Base-by-base conservation (phyloP, 2,888 invertebrate genomes). In the Suillia variegata region DNA sequence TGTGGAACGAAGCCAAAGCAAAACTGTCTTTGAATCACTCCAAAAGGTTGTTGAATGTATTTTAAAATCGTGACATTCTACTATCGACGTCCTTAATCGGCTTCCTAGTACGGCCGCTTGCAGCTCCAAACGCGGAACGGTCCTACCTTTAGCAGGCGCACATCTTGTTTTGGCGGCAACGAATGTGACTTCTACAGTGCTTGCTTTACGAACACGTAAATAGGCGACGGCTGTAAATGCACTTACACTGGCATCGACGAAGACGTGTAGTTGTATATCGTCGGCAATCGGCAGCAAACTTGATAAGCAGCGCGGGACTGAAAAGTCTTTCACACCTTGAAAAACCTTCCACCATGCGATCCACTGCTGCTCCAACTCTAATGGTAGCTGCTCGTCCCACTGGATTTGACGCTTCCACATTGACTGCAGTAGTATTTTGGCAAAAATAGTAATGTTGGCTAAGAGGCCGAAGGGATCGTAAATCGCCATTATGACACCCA, bases 21-120 rank as follows among this genome's bases (percentile, higher is more conserved):
- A 21, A 15, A 58, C 53, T n/a, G n/a, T n/a, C n/a, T n/a, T n/a
- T n/a, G n/a, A n/a, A n/a, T n/a, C n/a, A n/a, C n/a, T n/a, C n/a
- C 59, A 58, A 26, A 62, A 50, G 3, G 26, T 2, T 1, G 21
- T 15, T 1, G 24, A 17, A 12, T 8, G 12, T 17, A 58, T 21
- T 18, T 15, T 31, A 8, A 63, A 31, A 24, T 58, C 33, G 18
- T 61, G 61, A 5, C 42, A 48, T 2, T 22, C 5, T 2, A 45
- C n/a, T n/a, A 57, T 21, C 33, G 45, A 20, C 12, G 51, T 26
- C 4, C 47, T 31, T 13, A 60, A 22, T n/a, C 59, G 31, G 6
- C 42, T 48, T 26, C 49, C 60, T n/a, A 56, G 18, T 15, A 60
- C 60, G 1, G 62, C 62, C 8, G 59, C 55, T 47, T 55, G 56